Evolutionary conservation across 2,113 vertebrate genomes (phyloP).

Genomic region (Limnothrissa miodon): DNA sequence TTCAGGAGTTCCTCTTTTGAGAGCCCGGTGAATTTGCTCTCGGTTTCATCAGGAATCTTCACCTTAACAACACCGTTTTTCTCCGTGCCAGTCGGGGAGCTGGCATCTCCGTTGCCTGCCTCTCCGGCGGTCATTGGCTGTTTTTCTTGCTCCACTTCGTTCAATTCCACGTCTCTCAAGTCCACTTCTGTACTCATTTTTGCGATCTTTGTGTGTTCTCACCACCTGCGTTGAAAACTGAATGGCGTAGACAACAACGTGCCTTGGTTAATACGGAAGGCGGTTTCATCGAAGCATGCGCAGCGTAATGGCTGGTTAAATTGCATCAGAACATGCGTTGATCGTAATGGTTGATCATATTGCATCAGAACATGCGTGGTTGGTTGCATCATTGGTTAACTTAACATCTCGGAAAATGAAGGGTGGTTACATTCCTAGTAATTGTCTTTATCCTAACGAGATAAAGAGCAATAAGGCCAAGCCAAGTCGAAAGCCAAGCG

Average conservation of each 20-base stretch:
- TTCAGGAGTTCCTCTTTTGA: slow-evolving; percentile 85
- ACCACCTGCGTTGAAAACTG: not conserved
- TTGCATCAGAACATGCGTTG: not conserved
- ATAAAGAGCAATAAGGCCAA: not conserved
- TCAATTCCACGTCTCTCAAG: slow-evolving; percentile 83
- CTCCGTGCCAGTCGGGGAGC: slow-evolving; percentile 54
- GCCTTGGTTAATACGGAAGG: not conserved
- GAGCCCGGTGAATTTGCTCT: slow-evolving; percentile 79
- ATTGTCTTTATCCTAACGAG: not conserved
- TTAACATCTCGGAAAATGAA: not conserved
- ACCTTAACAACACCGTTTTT: slow-evolving; percentile 80
- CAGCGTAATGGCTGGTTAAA: not conserved
- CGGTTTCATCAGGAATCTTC: slow-evolving; percentile 58
- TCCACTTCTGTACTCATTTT: slow-evolving; percentile 62
- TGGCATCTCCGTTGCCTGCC: slow-evolving; percentile 36
- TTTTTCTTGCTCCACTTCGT: slow-evolving; percentile 81
- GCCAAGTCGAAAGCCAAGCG: not conserved
- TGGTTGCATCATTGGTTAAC: not conserved
- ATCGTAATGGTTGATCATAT: not conserved
- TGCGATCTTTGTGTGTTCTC: not conserved
- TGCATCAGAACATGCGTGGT: not conserved
- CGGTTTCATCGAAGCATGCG: not conserved
- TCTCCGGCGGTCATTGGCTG: slow-evolving; percentile 72
- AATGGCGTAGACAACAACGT: not conserved
- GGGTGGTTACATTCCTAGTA: not conserved